These are phyloP conservation scores for Rotaria macrura DNA, from an alignment of 2,888 invertebrate species.

Conservation along the genomic window DNA sequence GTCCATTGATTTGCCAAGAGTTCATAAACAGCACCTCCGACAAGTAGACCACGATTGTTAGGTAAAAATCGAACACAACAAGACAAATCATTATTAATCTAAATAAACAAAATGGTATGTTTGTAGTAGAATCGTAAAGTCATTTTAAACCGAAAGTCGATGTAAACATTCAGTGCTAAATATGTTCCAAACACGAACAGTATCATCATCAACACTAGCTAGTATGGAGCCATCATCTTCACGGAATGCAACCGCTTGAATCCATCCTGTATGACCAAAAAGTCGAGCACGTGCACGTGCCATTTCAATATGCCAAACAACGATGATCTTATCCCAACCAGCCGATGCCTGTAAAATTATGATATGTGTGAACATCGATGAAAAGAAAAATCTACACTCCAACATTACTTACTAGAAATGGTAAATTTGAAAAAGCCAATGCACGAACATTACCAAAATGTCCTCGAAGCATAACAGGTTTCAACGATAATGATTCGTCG, in stretches of 20 bases:
- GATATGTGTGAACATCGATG: no score
- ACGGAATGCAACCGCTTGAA: slow-evolving; percentile 45
- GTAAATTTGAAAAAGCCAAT: slow-evolving; percentile 42
- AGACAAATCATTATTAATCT: neutral
- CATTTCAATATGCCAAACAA: slow-evolving; percentile 41
- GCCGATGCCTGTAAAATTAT: slow-evolving; percentile 41
- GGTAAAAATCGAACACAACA: neutral
- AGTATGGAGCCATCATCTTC: slow-evolving; percentile 41
- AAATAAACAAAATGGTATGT: neutral
- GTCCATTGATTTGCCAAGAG: neutral
- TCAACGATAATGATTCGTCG: slow-evolving; percentile 28
- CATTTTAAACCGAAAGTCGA: slow-evolving; percentile 39
- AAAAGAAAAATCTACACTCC: neutral
- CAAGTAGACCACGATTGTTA: neutral
- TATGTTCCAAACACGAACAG: slow-evolving; percentile 45
- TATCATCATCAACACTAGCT: slow-evolving; percentile 46
- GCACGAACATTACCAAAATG: slow-evolving; percentile 46
- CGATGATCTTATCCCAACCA: slow-evolving; percentile 46
- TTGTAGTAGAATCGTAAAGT: neutral
- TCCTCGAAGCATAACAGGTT: slow-evolving; percentile 38
- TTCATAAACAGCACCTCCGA: neutral
- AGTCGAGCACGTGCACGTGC: neutral
- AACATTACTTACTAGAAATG: neutral
- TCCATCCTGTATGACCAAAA: slow-evolving; percentile 44
- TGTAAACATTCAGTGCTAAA: slow-evolving; percentile 43